phyloP scores from a whole-genome alignment of 2,113 vertebrate species.

The Burhinus oedicnemus region DNA sequence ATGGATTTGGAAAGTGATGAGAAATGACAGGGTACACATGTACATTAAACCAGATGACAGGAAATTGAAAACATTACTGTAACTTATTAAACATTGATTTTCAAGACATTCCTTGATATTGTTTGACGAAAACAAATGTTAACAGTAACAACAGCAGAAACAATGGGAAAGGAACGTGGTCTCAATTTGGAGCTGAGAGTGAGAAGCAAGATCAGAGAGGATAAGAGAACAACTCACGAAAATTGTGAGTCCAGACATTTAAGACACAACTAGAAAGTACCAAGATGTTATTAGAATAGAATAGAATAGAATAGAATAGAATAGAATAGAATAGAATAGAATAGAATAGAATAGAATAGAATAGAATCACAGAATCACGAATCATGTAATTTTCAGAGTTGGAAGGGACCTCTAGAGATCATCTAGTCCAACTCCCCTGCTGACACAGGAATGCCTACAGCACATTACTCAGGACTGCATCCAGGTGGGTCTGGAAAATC shows the following conservation, averaged over 20 bases:
- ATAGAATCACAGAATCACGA: too few species aligned
- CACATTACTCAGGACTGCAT: too few species aligned
- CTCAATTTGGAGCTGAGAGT: background rate
- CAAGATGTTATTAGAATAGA: background rate
- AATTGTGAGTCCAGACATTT: background rate
- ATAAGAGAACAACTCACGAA: background rate
- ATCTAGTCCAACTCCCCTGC: too few species aligned
- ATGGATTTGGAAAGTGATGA: slow-evolving; percentile 68
- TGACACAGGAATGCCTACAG: too few species aligned
- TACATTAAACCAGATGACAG: slow-evolving; percentile 65
- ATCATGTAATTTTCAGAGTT: too few species aligned
- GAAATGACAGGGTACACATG: slow-evolving; percentile 58
- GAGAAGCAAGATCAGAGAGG: background rate
- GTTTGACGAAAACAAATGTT: slow-evolving; percentile 65
- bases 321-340: background rate
- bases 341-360: background rate
- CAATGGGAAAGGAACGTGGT: background rate
- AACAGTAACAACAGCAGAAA: slow-evolving; percentile 37
- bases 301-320: background rate
- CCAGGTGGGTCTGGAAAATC: too few species aligned
- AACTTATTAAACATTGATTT: slow-evolving; percentile 76
- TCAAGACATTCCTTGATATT: slow-evolving; percentile 61
- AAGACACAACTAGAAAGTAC: background rate
- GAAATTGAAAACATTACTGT: slow-evolving; percentile 72
- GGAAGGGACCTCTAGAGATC: too few species aligned